A percentile compares a stretch with the other conserved stretches of the same genome.
Conservation (phyloP, 1,140 invertebrate species). For the Pantala flavescens region DNA sequence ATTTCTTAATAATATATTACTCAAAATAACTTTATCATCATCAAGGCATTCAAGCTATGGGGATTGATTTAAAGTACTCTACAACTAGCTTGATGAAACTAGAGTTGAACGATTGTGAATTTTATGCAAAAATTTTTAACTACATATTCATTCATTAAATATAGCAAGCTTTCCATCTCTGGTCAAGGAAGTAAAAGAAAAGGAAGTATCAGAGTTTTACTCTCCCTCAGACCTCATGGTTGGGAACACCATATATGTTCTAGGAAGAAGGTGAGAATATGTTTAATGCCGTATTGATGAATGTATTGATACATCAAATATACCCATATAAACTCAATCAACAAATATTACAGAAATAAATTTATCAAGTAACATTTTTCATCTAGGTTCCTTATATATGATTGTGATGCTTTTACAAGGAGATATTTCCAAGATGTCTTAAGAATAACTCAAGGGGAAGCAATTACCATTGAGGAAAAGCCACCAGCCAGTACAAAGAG, state of each 20-base stretch:
- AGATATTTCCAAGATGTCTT: constrained; percentile 47
- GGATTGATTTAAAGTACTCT: too few species aligned
- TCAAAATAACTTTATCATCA: too few species aligned
- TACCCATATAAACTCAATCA: too few species aligned
- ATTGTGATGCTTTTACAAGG: constrained; percentile 70
- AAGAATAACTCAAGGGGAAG: neutral
- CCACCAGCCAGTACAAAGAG: neutral
- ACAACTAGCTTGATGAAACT: too few species aligned
- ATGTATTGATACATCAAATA: neutral
- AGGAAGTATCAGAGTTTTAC: constrained; percentile 63
- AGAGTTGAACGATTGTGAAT: too few species aligned
- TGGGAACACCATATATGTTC: constrained; percentile 30
- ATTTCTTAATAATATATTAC: too few species aligned
- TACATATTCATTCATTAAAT: too few species aligned
- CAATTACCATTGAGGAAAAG: constrained; percentile 3
- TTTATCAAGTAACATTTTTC: too few species aligned
- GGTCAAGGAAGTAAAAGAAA: constrained; percentile 51
- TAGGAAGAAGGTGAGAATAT: neutral
- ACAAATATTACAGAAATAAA: too few species aligned
- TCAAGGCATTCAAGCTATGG: too few species aligned
- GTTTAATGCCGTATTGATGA: neutral
- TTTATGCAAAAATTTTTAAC: too few species aligned
- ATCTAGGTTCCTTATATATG: constrained; percentile 56
- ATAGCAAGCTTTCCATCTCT: constrained; percentile 39
- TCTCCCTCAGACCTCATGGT: constrained; percentile 59